Conservation (phyloP, 1,140 invertebrate species). For the Papilio dardanus region DNA sequence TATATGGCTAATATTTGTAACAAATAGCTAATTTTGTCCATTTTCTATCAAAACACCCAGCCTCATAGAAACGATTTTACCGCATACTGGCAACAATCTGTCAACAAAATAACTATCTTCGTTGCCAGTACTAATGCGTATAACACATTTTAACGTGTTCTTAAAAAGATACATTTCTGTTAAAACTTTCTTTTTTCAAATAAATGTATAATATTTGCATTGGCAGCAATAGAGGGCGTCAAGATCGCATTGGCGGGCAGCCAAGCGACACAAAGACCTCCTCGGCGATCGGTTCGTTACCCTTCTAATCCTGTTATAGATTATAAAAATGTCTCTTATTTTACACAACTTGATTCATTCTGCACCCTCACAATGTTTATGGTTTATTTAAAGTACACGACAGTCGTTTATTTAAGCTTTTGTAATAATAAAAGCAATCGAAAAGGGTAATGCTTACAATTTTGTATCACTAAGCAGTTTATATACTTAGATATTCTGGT, state of each 20-base stretch:
- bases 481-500: neutral
- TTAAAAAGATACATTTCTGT: neutral
- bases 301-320: slow-evolving; percentile 37
- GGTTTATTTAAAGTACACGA: slow-evolving; percentile 14
- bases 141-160: neutral
- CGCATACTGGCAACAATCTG: too few relatives aligned
- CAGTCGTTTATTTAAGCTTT: neutral
- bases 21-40: too few relatives aligned
- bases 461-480: too few relatives aligned
- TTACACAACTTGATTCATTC: slow-evolving; percentile 19
- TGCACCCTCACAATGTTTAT: neutral
- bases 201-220: slow-evolving; percentile 6
- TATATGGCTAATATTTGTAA: too few relatives aligned
- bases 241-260: slow-evolving; percentile 16
- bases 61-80: too few relatives aligned
- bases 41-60: too few relatives aligned
- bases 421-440: neutral
- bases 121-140: too few relatives aligned
- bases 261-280: slow-evolving; percentile 38
- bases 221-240: slow-evolving; percentile 20
- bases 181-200: neutral
- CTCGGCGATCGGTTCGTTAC: slow-evolving; percentile 31
- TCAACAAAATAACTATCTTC: too few relatives aligned
- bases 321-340: slow-evolving; percentile 27
- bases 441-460: neutral